phyloP scores from a whole-genome alignment of 1,140 invertebrate species.

The Apis mellifera region DNA sequence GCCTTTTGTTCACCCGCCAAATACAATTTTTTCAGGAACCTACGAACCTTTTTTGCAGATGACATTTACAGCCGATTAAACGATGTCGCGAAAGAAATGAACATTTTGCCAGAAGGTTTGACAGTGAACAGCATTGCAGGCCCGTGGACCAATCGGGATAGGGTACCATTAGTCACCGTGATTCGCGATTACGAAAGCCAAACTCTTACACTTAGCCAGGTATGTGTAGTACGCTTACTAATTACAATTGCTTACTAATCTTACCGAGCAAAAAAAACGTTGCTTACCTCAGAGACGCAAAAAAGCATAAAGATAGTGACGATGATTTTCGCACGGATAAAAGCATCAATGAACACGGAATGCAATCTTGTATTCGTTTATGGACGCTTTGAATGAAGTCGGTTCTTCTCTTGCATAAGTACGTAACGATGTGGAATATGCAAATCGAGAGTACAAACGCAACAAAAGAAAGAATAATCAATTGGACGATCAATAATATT shows the following conservation, averaged over 20 bases:
- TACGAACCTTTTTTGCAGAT: constrained; percentile 88
- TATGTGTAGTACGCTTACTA: constrained; percentile 75
- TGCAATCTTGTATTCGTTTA: background rate
- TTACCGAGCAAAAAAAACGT: constrained; percentile 30
- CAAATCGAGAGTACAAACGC: background rate
- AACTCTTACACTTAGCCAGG: constrained; percentile 85
- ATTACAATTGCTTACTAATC: background rate
- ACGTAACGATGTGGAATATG: background rate
- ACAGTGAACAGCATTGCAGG: constrained; percentile 86
- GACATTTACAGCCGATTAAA: constrained; percentile 91
- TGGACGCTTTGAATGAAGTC: background rate
- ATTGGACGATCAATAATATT: no score
- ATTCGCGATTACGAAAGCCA: constrained; percentile 86
- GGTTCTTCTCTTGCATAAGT: background rate
- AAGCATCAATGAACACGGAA: background rate
- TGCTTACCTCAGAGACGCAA: constrained; percentile 47
- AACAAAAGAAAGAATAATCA: no score
- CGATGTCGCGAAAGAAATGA: constrained; percentile 84
- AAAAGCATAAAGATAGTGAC: constrained; percentile 21
- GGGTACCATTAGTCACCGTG: constrained; percentile 90
- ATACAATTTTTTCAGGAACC: constrained; percentile 81
- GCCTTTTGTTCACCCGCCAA: background rate
- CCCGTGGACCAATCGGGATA: constrained; percentile 91
- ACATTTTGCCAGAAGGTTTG: constrained; percentile 82
- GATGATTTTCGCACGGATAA: constrained; percentile 62